Evolutionary conservation across 2,797 vertebrate genomes (phyloP).

Genomic region (Pangasius macronema): DNA sequence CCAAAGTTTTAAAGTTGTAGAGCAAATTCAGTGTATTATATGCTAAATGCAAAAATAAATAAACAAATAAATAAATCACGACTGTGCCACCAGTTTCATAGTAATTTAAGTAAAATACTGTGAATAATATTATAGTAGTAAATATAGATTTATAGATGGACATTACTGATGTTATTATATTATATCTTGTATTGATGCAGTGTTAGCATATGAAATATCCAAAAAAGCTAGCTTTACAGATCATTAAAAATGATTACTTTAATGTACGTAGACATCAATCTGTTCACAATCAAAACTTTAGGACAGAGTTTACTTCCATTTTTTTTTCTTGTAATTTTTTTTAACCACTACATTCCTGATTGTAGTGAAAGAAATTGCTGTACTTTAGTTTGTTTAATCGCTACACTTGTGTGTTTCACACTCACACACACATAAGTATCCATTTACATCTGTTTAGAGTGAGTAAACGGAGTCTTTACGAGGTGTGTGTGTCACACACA

Average conservation of each 20-base stretch:
- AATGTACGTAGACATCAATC: background rate
- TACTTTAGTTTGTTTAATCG: slow-evolving; percentile 34
- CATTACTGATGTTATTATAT: background rate
- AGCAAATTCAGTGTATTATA: background rate
- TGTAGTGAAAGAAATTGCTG: background rate
- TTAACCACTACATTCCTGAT: background rate
- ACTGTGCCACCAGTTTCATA: background rate
- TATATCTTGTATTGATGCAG: background rate
- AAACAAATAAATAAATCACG: background rate
- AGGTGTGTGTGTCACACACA: too few species aligned
- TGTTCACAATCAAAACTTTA: background rate
- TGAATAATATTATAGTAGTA: background rate
- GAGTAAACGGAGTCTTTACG: too few species aligned
- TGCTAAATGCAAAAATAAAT: background rate
- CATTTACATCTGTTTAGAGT: too few species aligned
- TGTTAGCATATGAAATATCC: background rate
- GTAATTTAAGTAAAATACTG: background rate
- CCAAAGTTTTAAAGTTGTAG: background rate
- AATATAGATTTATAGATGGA: background rate
- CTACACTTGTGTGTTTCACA: slow-evolving; percentile 42
- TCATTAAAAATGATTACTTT: background rate
- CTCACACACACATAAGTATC: background rate
- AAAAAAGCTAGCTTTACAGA: background rate
- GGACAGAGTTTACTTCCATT: background rate
- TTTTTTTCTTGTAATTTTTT: background rate